A percentile compares a stretch with the other conserved stretches of the same genome.
These are phyloP conservation scores for Lasioglossum oenotherae DNA, from an alignment of 2,888 invertebrate genomes.

Conservation along the genomic window DNA sequence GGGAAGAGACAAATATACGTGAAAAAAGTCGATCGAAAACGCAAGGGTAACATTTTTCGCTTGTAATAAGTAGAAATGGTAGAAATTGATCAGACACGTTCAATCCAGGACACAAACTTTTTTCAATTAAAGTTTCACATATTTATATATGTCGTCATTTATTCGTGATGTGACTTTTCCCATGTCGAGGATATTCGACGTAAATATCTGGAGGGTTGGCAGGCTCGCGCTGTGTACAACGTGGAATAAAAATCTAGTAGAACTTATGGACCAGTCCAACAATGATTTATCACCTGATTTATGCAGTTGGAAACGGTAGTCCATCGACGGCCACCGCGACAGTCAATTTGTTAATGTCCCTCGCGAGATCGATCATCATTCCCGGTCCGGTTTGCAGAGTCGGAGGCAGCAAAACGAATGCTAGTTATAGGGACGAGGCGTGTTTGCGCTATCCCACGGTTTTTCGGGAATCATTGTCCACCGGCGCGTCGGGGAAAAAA, in stretches of 20 bases:
- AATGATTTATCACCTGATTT: background rate
- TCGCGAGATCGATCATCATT: background rate
- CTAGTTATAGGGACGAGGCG: background rate
- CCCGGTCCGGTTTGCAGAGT: background rate
- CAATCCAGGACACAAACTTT: background rate
- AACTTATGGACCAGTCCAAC: background rate
- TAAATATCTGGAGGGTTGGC: background rate
- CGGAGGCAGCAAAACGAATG: background rate
- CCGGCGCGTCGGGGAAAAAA: background rate
- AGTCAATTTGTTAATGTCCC: background rate
- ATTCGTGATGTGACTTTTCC: background rate
- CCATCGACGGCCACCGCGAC: background rate
- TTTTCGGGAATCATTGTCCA: constrained; percentile 28
- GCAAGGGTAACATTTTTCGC: too few relatives aligned
- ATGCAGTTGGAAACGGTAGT: background rate
- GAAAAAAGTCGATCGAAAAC: background rate
- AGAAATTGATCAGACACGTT: background rate
- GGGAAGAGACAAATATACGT: background rate
- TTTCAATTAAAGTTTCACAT: background rate
- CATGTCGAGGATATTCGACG: background rate
- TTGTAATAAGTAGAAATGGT: background rate
- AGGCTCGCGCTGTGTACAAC: too few relatives aligned
- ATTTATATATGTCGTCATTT: too few relatives aligned
- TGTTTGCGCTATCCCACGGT: constrained; percentile 4
- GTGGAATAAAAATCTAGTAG: background rate